Conservation (phyloP, 2,113 vertebrate species). For the Ramphastos sulfuratus region DNA sequence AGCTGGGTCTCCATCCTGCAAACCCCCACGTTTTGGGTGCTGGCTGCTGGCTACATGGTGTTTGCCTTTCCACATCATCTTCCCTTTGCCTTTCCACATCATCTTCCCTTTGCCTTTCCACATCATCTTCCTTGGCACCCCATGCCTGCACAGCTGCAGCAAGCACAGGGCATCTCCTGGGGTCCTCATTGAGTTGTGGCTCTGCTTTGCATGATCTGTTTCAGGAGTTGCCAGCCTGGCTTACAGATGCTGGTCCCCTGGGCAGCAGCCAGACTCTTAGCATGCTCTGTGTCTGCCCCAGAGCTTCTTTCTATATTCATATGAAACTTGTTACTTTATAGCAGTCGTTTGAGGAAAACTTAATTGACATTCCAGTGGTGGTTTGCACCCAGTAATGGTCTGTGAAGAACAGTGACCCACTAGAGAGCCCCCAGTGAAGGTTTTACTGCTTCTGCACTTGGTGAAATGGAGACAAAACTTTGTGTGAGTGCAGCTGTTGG, state of each 20-base stretch:
- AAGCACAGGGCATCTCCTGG: not conserved
- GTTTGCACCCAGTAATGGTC: not conserved
- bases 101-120: not conserved
- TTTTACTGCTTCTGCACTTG: not conserved
- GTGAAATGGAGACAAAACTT: not conserved
- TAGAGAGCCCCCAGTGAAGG: not conserved
- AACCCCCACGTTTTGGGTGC: not conserved
- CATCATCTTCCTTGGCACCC: not conserved
- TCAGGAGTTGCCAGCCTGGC: not conserved
- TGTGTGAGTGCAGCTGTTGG: not conserved
- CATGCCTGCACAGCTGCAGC: not conserved
- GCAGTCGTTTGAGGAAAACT: not conserved
- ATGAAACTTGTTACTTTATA: not conserved
- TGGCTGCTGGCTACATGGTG: not conserved
- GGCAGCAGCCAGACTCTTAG: not conserved
- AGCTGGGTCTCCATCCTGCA: not conserved
- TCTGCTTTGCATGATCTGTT: not conserved
- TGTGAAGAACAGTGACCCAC: not conserved
- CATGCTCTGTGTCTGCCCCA: not conserved
- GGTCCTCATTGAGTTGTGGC: not conserved
- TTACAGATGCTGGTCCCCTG: not conserved
- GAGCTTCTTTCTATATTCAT: not conserved
- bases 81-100: too few relatives aligned
- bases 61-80: too few relatives aligned
- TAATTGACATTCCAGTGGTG: not conserved